These are phyloP conservation scores for Hymenochirus boettgeri DNA, from an alignment of 2,113 vertebrate species.

Conservation along the genomic window DNA sequence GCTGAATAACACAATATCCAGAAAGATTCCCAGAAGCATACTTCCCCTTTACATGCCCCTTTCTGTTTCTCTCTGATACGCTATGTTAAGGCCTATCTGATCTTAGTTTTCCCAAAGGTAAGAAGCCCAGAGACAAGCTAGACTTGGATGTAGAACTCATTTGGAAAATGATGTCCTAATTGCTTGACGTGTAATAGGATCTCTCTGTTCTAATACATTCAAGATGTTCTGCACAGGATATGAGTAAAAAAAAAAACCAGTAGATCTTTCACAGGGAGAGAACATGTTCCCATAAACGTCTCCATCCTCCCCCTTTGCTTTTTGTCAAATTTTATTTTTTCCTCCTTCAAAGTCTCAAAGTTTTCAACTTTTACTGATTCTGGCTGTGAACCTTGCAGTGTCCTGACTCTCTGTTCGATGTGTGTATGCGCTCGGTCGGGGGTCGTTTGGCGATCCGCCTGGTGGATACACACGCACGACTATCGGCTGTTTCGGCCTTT, in stretches of 20 bases:
- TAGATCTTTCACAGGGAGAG: background rate
- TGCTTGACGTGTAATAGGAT: slow-evolving; percentile 34
- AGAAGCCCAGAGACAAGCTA: background rate
- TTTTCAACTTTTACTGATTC: no score
- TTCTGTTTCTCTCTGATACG: background rate
- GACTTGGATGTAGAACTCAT: slow-evolving; percentile 12
- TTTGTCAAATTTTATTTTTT: no score
- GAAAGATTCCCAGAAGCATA: no score
- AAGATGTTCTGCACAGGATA: slow-evolving; percentile 33
- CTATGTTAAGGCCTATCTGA: background rate
- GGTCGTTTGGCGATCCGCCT: no score
- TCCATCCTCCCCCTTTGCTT: background rate
- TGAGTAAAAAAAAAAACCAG: slow-evolving; percentile 27
- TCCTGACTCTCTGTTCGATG: no score
- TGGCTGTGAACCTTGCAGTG: no score
- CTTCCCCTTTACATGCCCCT: background rate
- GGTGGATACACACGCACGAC: no score
- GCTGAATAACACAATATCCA: no score
- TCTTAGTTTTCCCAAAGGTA: slow-evolving; percentile 8
- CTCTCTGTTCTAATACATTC: slow-evolving; percentile 27
- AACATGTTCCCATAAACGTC: slow-evolving; percentile 10
- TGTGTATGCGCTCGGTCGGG: no score
- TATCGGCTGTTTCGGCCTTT: no score
- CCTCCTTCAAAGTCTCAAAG: no score
- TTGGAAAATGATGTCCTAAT: slow-evolving; percentile 31